These are phyloP conservation scores for Lepisosteus osseus DNA, from an alignment of 2,113 vertebrate genomes.

Conservation along the genomic window DNA sequence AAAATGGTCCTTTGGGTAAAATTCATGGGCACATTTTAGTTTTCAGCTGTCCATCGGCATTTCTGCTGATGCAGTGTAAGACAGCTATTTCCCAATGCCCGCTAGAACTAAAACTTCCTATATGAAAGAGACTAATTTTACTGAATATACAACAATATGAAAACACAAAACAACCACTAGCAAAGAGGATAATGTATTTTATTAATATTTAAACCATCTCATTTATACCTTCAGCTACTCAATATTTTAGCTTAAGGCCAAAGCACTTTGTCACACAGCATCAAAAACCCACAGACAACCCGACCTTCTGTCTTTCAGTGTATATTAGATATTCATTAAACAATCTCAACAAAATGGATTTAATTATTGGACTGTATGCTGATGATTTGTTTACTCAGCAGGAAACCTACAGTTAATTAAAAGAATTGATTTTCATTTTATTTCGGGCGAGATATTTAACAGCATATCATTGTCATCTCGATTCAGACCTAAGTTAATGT, in stretches of 20 bases:
- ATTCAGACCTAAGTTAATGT: too few species aligned
- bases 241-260: too few species aligned
- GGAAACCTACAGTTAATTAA: conserved; percentile 67
- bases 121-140: too few species aligned
- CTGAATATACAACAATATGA: too few species aligned
- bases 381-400: conserved; percentile 57
- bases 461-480: not conserved
- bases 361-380: conserved; percentile 65
- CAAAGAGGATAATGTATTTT: too few species aligned
- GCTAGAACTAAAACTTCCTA: too few species aligned
- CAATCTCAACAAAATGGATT: conserved; percentile 71
- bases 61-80: conserved; percentile 47
- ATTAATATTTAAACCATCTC: too few species aligned
- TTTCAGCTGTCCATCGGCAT: conserved; percentile 60
- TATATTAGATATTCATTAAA: conserved; percentile 73
- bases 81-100: too few species aligned
- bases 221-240: too few species aligned
- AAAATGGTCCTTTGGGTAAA: conserved; percentile 58
- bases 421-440: conserved; percentile 58
- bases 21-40: conserved; percentile 15
- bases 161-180: too few species aligned
- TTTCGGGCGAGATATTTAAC: conserved; percentile 10
- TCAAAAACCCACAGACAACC: conserved; percentile 49
- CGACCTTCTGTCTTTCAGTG: conserved; percentile 63
- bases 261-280: conserved; percentile 52